Conservation (phyloP, 2,797 vertebrate genomes). For the Columba guinea region DNA sequence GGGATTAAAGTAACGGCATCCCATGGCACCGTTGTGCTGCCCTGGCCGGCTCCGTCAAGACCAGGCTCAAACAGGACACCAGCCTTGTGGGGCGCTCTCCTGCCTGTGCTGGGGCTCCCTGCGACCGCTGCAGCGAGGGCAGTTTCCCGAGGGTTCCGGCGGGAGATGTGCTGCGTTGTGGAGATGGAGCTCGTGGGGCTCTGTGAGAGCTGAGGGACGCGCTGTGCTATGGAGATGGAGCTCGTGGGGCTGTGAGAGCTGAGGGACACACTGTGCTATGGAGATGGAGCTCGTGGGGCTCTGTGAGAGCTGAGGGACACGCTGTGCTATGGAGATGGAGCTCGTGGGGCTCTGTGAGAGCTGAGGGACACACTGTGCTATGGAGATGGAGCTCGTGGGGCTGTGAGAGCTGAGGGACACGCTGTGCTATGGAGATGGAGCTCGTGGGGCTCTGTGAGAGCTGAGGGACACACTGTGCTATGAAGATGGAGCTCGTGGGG, state of each 20-base stretch:
- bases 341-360: background rate
- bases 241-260: background rate
- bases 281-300: background rate
- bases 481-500: background rate
- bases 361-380: background rate
- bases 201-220: background rate
- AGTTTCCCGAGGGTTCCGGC: accelerated
- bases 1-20: background rate
- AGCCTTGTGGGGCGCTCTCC: background rate
- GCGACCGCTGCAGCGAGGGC: accelerated
- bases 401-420: background rate
- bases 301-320: background rate
- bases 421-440: background rate
- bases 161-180: background rate
- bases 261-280: background rate
- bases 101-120: background rate
- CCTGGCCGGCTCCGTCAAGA: background rate
- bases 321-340: background rate
- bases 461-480: background rate
- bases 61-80: background rate
- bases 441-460: background rate
- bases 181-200: background rate
- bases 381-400: background rate
- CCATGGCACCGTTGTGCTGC: background rate
- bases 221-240: background rate